Percentiles rank a stretch among this genome's conserved stretches.
These are phyloP conservation scores for Gadopsis bispinosus DNA, from an alignment of 2,797 vertebrate species.

Conservation along the genomic window DNA sequence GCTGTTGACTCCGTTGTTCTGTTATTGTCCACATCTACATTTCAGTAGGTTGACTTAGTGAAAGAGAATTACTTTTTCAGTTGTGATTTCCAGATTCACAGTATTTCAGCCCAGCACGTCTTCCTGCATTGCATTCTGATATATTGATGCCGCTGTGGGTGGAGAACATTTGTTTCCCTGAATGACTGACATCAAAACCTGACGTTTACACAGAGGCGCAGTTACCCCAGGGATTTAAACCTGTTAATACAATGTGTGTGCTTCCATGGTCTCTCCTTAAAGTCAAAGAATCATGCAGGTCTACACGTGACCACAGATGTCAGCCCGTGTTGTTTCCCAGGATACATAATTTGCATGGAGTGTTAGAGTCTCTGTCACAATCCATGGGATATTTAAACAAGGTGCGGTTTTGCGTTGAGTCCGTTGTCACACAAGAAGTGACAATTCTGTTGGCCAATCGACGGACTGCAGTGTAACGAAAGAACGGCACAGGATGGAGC, in stretches of 20 bases:
- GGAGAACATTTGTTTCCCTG: neutral
- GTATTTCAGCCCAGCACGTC: neutral
- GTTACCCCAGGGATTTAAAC: conserved; percentile 5
- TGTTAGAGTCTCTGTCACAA: too few species aligned
- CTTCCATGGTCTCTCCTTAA: conserved; percentile 13
- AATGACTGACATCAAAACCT: neutral
- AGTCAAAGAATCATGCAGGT: conserved; percentile 20
- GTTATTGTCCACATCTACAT: neutral
- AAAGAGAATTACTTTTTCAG: neutral
- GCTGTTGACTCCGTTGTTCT: neutral
- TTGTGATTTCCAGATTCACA: neutral
- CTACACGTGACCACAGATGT: conserved; percentile 5
- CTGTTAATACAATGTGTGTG: conserved; percentile 26
- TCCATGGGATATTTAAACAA: too few species aligned
- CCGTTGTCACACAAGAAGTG: too few species aligned
- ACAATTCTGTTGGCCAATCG: too few species aligned
- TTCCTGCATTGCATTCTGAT: conserved; percentile 3
- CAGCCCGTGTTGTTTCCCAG: neutral
- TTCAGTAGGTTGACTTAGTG: neutral
- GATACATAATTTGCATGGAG: too few species aligned
- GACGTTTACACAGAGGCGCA: neutral
- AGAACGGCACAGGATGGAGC: too few species aligned
- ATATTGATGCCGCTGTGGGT: neutral
- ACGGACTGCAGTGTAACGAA: too few species aligned
- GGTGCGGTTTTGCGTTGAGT: too few species aligned